Percentiles rank a stretch among this genome's conserved stretches.
Conservation (phyloP, 2,113 vertebrate species). For the Machaerirhynchus nigripectus region DNA sequence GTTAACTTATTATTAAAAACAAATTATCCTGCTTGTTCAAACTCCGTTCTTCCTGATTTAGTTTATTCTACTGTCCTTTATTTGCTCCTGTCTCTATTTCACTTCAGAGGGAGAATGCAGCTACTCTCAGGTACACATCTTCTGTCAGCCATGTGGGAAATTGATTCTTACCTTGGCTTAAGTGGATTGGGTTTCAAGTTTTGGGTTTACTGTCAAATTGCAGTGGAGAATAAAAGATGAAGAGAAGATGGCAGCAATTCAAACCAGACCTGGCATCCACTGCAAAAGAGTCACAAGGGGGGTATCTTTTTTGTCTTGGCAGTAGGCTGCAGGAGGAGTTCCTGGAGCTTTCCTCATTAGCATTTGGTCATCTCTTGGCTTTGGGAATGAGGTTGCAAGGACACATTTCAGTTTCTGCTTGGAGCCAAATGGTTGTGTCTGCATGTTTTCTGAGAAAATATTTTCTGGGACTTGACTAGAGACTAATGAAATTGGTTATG, state of each 20-base stretch:
- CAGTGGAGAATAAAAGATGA: not conserved
- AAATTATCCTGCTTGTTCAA: conserved; percentile 15
- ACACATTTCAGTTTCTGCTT: not conserved
- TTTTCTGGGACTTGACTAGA: not conserved
- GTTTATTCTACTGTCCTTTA: conserved; percentile 10
- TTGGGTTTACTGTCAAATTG: not conserved
- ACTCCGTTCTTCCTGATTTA: not conserved
- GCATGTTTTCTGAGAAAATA: not conserved
- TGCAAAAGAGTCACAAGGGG: not conserved
- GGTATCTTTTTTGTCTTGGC: not conserved
- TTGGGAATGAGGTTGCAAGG: not conserved
- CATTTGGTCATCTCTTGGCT: not conserved
- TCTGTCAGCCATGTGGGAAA: not conserved
- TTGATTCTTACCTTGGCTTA: not conserved
- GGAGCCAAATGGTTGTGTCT: not conserved
- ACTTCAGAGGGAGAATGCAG: not conserved
- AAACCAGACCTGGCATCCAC: not conserved
- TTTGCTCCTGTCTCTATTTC: conserved; percentile 11
- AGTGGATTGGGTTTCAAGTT: not conserved
- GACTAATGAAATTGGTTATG: not conserved
- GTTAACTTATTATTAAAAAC: conserved; percentile 18
- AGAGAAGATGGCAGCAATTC: not conserved
- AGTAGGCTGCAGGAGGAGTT: not conserved
- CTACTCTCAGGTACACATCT: not conserved
- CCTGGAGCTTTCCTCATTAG: not conserved